Conservation (phyloP, 2,113 vertebrate species). For the Conger conger region DNA sequence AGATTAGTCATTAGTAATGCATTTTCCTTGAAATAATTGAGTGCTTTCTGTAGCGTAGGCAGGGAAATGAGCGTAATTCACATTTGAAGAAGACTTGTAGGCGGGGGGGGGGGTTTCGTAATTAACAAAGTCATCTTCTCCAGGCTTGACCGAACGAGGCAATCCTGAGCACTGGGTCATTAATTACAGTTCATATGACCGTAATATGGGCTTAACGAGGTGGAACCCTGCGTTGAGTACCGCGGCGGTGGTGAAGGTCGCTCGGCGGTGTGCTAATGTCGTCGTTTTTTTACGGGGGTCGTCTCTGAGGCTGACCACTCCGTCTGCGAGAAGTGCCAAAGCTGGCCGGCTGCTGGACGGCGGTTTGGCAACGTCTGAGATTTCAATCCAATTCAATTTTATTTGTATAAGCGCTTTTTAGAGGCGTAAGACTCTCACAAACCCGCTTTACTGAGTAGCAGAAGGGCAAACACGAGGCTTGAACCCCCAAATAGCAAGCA, state of each 20-base stretch:
- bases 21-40: background rate
- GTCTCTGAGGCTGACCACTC: conserved; percentile 12
- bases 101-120: background rate
- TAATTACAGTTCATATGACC: conserved; percentile 38
- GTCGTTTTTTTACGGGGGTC: conserved; percentile 34
- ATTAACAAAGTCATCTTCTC: background rate
- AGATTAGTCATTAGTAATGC: background rate
- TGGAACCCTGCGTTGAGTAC: background rate
- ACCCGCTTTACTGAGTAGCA: too few relatives aligned
- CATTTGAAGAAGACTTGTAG: background rate
- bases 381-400: too few relatives aligned
- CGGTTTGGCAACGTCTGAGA: background rate
- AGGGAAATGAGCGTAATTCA: background rate
- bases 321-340: background rate
- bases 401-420: too few relatives aligned
- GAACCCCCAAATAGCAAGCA: too few relatives aligned
- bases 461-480: too few relatives aligned
- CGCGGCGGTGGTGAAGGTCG: conserved; percentile 30
- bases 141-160: background rate
- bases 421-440: too few relatives aligned
- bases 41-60: background rate
- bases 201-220: conserved; percentile 45
- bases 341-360: background rate
- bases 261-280: background rate
- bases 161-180: conserved; percentile 45